Base-by-base conservation (phyloP, 2,888 invertebrate genomes). In the Caenorhabditis plicata region DNA sequence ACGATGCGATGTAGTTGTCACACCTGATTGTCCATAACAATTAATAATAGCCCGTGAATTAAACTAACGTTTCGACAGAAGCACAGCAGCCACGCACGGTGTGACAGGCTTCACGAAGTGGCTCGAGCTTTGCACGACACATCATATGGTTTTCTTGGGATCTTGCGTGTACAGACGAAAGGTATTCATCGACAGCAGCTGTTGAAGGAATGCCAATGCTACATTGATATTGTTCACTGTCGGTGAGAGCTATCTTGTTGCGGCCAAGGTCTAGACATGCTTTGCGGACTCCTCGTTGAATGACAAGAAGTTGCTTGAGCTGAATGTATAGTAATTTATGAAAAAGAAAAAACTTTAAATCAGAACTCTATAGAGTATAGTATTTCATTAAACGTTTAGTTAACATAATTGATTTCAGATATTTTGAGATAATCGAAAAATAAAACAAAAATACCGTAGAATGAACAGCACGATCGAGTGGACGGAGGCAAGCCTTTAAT, bases 201-300 rank as follows among this genome's bases (percentile, higher is more conserved):
- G 65, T 68, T n/a, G 54, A 51, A 19, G 63, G 64, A 7, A 57
- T 32, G 17, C 57, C 57, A 3, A 39, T 27, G 22, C 46, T 41
- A 35, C 57, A 63, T 15, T 39, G 43, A 22, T 38, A 32, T 36
- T 54, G 53, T 27, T 68, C 60, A 4, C 58, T 57, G n/a, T 63
- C 63, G 4, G 65, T 58, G 9, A 68, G 56, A 2, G 58, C 51
- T 32, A 57, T 57, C 15, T 61, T 58, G 47, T 68, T 63, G 19
- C 68, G 40, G 35, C 68, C 68, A 13, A 68, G 50, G 11, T 68
- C 68, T 13, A 68, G 63, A 35, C 68, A 68, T 11, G 68, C 68
- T 19, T 60, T 56, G 4, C 68, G 52, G 17, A 68, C 68, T 22
- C 68, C 68, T 7, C 68, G 47, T 46, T 68, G 60, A 31, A 68